Conservation (phyloP, 2,113 vertebrate species). For the human (Homo sapiens) region GRCh38 chr12:74327501-74328000, state of each 20-base stretch:
- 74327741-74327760: background rate
- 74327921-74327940: background rate
- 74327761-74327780: background rate
- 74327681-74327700: slow-evolving; percentile 8
- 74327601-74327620: background rate
- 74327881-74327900: background rate
- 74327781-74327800: background rate
- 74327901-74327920: background rate
- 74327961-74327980: background rate
- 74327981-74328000: background rate
- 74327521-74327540: background rate
- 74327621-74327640: background rate
- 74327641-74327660: background rate
- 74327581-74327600: background rate
- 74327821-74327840: background rate
- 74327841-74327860: background rate
- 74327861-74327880: background rate
- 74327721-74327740: background rate
- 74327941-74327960: background rate
- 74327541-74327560: background rate
- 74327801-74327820: background rate
- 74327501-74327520: background rate
- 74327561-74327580: background rate
- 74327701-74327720: background rate
- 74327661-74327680: background rate